phyloP scores from a whole-genome alignment of 2,888 invertebrate genomes.

The Gisinianus flammeolus region DNA sequence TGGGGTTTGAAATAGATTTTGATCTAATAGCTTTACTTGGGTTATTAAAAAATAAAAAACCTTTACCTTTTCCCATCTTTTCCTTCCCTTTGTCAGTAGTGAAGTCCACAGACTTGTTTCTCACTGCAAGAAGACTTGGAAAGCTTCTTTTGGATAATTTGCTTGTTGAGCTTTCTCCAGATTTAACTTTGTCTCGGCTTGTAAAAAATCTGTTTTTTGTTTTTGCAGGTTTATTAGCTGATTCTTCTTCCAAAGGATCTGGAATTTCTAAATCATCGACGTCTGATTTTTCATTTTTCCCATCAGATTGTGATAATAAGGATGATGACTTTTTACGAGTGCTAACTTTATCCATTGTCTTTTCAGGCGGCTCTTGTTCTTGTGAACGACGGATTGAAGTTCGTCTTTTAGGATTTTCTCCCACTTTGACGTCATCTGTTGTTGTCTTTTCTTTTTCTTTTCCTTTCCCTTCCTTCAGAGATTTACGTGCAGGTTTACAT shows the following conservation, averaged over 20 bases:
- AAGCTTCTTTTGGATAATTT: neutral
- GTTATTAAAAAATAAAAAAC: neutral
- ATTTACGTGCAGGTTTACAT: neutral
- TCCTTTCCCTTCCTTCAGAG: neutral
- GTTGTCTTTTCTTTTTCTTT: neutral
- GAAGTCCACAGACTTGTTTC: neutral
- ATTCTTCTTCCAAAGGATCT: neutral
- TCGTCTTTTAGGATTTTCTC: too few relatives aligned
- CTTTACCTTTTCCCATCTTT: neutral
- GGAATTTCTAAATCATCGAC: neutral
- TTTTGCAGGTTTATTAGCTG: slow-evolving; percentile 4
- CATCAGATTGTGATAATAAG: too few relatives aligned
- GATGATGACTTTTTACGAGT: too few relatives aligned
- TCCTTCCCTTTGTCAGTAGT: neutral
- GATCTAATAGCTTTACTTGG: neutral
- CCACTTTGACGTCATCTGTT: neutral
- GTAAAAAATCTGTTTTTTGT: too few relatives aligned
- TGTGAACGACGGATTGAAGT: too few relatives aligned
- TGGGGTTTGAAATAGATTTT: neutral
- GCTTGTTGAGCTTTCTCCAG: neutral
- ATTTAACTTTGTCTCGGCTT: neutral
- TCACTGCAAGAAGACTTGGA: neutral
- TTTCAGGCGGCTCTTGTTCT: neutral
- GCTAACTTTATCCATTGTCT: neutral
- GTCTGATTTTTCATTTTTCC: neutral